These are phyloP conservation scores for Mellilla xanthometata DNA, from an alignment of 2,888 invertebrate genomes.

Conservation along the genomic window DNA sequence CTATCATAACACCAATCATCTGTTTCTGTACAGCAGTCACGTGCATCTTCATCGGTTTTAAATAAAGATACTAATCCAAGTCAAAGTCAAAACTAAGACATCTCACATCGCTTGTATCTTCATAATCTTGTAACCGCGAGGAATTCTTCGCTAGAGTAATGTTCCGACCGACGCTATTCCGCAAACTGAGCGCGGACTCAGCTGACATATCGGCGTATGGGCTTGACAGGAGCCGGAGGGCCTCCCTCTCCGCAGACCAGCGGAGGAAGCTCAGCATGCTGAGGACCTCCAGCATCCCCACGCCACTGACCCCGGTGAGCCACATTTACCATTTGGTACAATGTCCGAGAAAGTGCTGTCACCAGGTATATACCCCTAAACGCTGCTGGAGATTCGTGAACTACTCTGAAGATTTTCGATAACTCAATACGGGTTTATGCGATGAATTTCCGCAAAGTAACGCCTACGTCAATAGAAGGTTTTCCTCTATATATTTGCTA, in stretches of 20 bases:
- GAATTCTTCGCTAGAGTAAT: constrained; percentile 37
- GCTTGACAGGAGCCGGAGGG: constrained; percentile 73
- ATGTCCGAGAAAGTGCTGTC: constrained; percentile 80
- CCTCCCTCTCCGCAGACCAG: constrained; percentile 72
- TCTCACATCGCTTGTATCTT: too few relatives aligned
- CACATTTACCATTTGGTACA: constrained; percentile 82
- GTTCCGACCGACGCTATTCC: constrained; percentile 67
- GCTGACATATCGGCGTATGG: constrained; percentile 60
- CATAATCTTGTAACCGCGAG: too few relatives aligned
- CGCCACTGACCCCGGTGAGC: constrained; percentile 77
- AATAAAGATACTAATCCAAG: too few relatives aligned
- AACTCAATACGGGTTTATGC: too few relatives aligned
- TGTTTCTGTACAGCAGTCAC: too few relatives aligned
- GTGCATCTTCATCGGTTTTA: too few relatives aligned
- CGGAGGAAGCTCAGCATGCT: constrained; percentile 69
- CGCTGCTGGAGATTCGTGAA: constrained; percentile 15
- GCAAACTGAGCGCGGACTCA: constrained; percentile 61
- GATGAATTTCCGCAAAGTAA: too few relatives aligned
- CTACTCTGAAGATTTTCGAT: constrained; percentile 16
- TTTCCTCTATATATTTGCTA: too few relatives aligned
- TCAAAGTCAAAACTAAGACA: too few relatives aligned
- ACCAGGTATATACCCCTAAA: constrained; percentile 61
- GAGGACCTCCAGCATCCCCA: constrained; percentile 62
- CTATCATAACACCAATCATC: too few relatives aligned
- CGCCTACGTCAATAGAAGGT: too few relatives aligned